Conservation (phyloP, 2,888 invertebrate genomes). For the Brachylomia viminalis region DNA sequence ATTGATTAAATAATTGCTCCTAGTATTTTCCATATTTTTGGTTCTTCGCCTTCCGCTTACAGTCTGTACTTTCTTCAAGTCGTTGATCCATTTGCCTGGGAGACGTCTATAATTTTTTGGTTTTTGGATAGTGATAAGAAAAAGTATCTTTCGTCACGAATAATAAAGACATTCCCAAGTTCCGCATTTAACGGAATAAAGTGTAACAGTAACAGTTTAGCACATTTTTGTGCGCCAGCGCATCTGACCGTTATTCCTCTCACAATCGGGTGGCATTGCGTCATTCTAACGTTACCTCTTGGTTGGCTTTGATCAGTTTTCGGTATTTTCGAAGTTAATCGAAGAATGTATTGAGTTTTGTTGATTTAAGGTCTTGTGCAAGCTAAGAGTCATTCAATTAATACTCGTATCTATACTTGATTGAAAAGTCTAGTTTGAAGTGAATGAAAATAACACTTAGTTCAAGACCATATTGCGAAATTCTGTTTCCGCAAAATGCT, state of each 20-base stretch:
- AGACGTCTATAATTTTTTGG: background rate
- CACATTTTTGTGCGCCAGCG: constrained; percentile 59
- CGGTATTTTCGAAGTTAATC: constrained; percentile 35
- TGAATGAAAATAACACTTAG: background rate
- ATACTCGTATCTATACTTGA: background rate
- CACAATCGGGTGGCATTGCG: constrained; percentile 57
- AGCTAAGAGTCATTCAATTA: constrained; percentile 21
- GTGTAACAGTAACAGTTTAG: constrained; percentile 63
- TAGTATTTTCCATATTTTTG: background rate
- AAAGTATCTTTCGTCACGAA: background rate
- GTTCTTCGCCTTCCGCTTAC: background rate
- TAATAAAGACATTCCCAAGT: constrained; percentile 32
- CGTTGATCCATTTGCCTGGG: background rate
- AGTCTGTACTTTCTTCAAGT: background rate
- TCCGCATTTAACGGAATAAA: constrained; percentile 57
- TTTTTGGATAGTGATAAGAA: background rate
- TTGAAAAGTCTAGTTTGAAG: constrained; percentile 7
- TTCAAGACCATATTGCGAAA: background rate
- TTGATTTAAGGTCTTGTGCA: constrained; percentile 33
- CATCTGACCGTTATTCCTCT: constrained; percentile 60
- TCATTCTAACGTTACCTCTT: constrained; percentile 64
- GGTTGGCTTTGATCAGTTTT: constrained; percentile 53
- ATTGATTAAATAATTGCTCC: background rate
- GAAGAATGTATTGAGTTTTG: constrained; percentile 25
- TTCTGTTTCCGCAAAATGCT: background rate